Evolutionary conservation across 2,888 invertebrate genomes (phyloP), one percentile per base, ranked within the genome.

Genomic region (Epinotia demarniana): DNA sequence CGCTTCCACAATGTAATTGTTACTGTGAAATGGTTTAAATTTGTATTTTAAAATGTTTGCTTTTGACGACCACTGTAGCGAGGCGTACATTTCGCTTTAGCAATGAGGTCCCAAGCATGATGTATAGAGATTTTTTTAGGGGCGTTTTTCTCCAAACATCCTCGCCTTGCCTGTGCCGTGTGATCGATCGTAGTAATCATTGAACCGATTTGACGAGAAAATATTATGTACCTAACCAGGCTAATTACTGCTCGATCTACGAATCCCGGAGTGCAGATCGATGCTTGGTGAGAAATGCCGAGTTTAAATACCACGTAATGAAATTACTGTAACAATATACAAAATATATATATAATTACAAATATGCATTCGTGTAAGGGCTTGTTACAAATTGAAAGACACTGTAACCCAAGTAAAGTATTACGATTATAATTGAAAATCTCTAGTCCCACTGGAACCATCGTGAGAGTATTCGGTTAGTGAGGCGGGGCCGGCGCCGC

Each of bases 371-470:
- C 90, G 95, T 95, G 94, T 95, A 95, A 95, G 95, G 95, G 95
- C 95, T 93, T 93, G 93, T 93, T 94, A 93, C 91, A 88, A 93
- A 92, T 89, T 94, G 92, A 92, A 90, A 93, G 92, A 93, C 95
- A 94, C 95, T 94, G 95, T 95, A 95, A 95, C 95, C 95, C 95
- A 95, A 93, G 93, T 90, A 90, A 89, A 84, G 85, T 92, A 93
- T 93, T 93, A 94, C 90, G 90, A 92, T 93, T 92, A 91, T 93
- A 94, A 94, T 94, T 94, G 93, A 95, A 95, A 95, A 95, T 95
- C 95, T 95, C 95, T 96, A 96, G 96, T 96, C 95, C 95, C 95
- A 95, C 95, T 95, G 94, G 92, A 91, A 90, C 93, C 94, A 92
- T 94, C 93, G 94, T 94, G 91, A 89, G 92, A 90, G 86, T 89